Evolutionary conservation across 2,888 invertebrate genomes (phyloP).

Genomic region (Leistus spinibarbis): DNA sequence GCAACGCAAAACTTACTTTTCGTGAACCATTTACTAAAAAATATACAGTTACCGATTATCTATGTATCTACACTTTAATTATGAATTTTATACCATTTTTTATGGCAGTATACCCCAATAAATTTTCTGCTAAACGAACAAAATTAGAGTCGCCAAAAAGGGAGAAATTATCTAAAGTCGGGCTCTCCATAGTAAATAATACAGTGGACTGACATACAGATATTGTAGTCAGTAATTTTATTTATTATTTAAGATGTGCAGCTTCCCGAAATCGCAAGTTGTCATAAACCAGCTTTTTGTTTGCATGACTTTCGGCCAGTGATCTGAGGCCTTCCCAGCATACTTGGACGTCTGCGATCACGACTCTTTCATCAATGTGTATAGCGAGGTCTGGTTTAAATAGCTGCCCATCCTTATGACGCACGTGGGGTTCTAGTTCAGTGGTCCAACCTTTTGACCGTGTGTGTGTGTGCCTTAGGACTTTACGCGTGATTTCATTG

Average conservation of each 20-base stretch:
- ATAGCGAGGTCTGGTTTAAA: conserved; percentile 12
- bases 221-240: no score
- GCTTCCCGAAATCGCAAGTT: background rate
- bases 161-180: no score
- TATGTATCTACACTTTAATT: no score
- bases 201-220: no score
- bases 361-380: background rate
- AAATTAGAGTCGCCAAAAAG: no score
- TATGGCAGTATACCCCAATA: no score
- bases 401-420: background rate
- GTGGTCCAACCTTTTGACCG: conserved; percentile 3
- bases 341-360: conserved; percentile 1
- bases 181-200: no score
- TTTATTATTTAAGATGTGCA: background rate
- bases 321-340: background rate
- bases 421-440: background rate
- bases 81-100: no score
- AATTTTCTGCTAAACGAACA: no score
- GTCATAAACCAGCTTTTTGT: background rate
- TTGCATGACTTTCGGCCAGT: background rate
- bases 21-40: no score
- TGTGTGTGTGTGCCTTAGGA: background rate
- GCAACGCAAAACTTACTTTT: no score
- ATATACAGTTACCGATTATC: no score
- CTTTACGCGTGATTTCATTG: conserved; percentile 22